Evolutionary conservation across 2,797 vertebrate genomes (phyloP).

Genomic region (Liasis olivaceus): DNA sequence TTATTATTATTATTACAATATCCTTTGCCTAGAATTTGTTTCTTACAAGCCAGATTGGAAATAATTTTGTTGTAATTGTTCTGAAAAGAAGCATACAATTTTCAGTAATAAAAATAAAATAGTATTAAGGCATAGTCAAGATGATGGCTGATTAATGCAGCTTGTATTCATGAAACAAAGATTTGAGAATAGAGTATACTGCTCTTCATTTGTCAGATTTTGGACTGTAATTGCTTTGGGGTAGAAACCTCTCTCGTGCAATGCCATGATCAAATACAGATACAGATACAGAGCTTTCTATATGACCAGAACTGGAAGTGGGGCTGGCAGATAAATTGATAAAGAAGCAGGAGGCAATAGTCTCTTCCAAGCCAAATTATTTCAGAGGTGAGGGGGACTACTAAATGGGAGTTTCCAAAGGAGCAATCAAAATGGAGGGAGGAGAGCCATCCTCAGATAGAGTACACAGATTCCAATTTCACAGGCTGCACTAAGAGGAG

Average conservation of each 20-base stretch:
- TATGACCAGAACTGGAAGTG: not conserved
- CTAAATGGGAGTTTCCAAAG: not conserved
- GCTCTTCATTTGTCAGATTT: not conserved
- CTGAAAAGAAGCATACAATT: not conserved
- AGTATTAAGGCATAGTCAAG: not conserved
- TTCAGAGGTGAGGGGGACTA: not conserved
- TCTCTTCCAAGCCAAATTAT: not conserved
- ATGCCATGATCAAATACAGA: not conserved
- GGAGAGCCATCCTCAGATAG: not conserved
- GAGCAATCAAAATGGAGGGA: not conserved
- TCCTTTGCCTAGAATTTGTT: not conserved
- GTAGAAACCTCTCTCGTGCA: not conserved
- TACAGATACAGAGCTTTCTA: not conserved
- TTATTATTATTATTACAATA: not conserved
- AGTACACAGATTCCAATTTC: not conserved
- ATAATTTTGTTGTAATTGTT: not conserved
- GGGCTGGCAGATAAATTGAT: not conserved
- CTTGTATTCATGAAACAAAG: not conserved
- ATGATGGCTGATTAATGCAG: not conserved
- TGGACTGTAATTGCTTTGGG: not conserved
- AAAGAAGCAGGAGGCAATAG: not conserved
- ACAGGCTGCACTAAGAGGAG: not conserved
- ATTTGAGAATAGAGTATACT: not conserved
- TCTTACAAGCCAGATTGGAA: not conserved
- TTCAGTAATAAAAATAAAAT: not conserved